Percentiles rank a stretch among this genome's conserved stretches.
Evolutionary conservation across 2,888 invertebrate species (phyloP).

Genomic region (Acronicta psi): DNA sequence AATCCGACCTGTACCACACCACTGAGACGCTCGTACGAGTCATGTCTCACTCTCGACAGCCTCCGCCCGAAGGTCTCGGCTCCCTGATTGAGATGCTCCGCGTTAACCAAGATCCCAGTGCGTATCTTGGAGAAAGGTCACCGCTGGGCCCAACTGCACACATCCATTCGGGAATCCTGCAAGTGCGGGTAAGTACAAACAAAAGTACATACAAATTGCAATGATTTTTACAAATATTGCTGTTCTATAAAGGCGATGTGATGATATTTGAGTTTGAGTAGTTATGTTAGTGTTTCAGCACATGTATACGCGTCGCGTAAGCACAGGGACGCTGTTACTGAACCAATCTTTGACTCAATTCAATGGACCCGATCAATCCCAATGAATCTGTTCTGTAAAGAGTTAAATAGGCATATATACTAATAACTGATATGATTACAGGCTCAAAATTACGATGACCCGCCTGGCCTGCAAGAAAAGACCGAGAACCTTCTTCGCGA

Average conservation of each 20-base stretch:
- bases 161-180: slow-evolving; percentile 97
- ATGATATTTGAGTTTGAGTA: too few relatives aligned
- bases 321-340: too few relatives aligned
- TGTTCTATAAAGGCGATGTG: too few relatives aligned
- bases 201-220: too few relatives aligned
- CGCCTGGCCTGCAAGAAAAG: slow-evolving; percentile 97
- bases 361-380: too few relatives aligned
- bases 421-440: slow-evolving; percentile 30
- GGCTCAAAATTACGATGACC: slow-evolving; percentile 95
- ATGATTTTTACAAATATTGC: too few relatives aligned
- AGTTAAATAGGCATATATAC: background rate
- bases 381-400: too few relatives aligned
- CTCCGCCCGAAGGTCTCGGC: slow-evolving; percentile 95
- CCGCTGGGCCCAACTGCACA: slow-evolving; percentile 95
- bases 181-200: slow-evolving; percentile 93
- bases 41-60: slow-evolving; percentile 92
- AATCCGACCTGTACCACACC: slow-evolving; percentile 95
- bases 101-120: slow-evolving; percentile 91
- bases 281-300: too few relatives aligned
- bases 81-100: slow-evolving; percentile 94
- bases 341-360: too few relatives aligned
- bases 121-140: slow-evolving; percentile 93
- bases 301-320: too few relatives aligned
- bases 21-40: slow-evolving; percentile 95
- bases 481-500: slow-evolving; percentile 98